Base-by-base conservation (phyloP, 1,140 invertebrate genomes). In the Melanaphis sacchari region DNA sequence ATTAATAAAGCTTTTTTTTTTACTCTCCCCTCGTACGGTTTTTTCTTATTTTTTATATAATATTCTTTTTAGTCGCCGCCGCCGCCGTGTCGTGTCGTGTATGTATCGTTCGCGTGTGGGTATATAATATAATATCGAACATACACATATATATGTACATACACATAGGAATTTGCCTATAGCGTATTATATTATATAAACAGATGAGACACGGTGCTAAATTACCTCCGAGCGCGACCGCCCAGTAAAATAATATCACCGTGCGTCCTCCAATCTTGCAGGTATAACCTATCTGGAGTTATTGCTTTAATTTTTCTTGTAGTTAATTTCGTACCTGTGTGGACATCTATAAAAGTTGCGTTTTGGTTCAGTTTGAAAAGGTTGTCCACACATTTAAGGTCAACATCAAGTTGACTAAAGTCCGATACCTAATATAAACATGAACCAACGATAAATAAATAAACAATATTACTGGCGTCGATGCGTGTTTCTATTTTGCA, bases 1-100 rank as follows among this genome's bases (percentile, higher is more conserved):
- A 93, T 93, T 93, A 93, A 93, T 90, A 90, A 90, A 87, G 66
- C 76, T 46, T 52, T 49, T 81, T 76, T 92, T 91, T n/a, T 81
- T 24, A 24, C 43, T 43, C 82, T 24, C 41, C 40, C n/a, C 11
- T 52, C 87, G 46, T 41, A 41, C 21, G 85, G 15, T 49, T 87
- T 87, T 36, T 76, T 81, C 4, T 81, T 81, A 36, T 38, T 82
- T 82, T 82, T 82, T 38, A 82, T 46, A 87, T 31, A 31, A 43
- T 43, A 31, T 43, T 41, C 52, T 66, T 66, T 90, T 41, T 90
- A 66, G 38, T 36, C 38, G 26, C 54, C 89, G 54, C 36, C 36
- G 52, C 59, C 11, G 59, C 31, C 59, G 59, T 66, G 59, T 90
- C 89, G 52, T 90, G 89, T 90, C 52, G 52, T 66, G 52, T 41